A percentile compares a stretch with the other conserved stretches of the same genome.
Conservation (phyloP, 1,140 invertebrate genomes). For the Drosophila mayri region DNA sequence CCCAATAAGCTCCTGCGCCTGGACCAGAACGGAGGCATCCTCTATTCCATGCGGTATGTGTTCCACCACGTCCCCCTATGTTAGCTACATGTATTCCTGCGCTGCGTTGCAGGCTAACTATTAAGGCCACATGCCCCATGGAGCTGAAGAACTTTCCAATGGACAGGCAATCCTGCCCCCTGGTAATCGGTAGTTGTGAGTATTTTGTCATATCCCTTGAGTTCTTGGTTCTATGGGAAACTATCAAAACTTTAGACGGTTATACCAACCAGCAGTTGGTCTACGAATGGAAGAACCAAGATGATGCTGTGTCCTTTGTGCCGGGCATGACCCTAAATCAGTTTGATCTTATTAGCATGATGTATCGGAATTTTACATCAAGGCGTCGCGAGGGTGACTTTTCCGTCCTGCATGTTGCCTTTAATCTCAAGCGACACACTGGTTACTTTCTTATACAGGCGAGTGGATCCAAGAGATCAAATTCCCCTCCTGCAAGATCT, state of each 20-base stretch:
- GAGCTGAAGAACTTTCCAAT: conserved; percentile 98
- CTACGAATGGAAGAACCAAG: conserved; percentile 94
- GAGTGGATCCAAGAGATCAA: not conserved
- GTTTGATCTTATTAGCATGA: conserved; percentile 95
- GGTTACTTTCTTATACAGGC: conserved; percentile 97
- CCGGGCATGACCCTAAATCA: conserved; percentile 95
- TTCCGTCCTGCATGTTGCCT: conserved; percentile 95
- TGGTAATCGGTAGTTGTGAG: conserved; percentile 98
- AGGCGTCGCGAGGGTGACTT: conserved; percentile 93
- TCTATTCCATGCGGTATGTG: conserved; percentile 96
- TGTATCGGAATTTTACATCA: conserved; percentile 92
- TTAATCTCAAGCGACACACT: conserved; percentile 95
- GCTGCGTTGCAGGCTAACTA: conserved; percentile 92
- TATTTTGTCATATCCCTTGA: conserved; percentile 61
- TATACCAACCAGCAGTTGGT: conserved; percentile 95
- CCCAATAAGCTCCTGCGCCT: conserved; percentile 97
- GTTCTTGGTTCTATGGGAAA: not conserved
- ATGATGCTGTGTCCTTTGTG: conserved; percentile 93
- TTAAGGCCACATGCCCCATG: conserved; percentile 99
- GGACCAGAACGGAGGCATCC: conserved; percentile 94
- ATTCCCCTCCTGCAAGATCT: too few species aligned
- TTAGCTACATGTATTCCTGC: too few species aligned
- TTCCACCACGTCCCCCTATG: too few species aligned
- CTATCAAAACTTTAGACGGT: conserved; percentile 89
- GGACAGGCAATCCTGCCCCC: conserved; percentile 96